Percentiles rank a stretch among this genome's conserved stretches.
phyloP scores from a whole-genome alignment of 2,888 invertebrate species.

The Euspilapteryx auroguttella region DNA sequence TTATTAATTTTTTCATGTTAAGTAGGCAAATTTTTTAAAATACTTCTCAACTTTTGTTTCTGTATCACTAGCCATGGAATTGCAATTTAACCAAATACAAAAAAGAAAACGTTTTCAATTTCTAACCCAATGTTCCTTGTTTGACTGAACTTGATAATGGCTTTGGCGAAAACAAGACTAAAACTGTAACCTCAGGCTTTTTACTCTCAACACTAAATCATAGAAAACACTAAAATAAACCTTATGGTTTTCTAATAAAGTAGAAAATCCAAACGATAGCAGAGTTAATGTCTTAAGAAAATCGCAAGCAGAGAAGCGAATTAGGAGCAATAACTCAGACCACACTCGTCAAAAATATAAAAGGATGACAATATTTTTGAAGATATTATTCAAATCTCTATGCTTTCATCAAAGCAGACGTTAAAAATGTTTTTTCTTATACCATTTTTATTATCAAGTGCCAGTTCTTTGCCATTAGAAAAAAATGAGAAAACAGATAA shows the following conservation, averaged over 20 bases:
- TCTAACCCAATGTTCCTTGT: neutral
- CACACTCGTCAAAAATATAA: constrained; percentile 33
- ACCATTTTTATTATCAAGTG: neutral
- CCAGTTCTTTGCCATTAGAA: neutral
- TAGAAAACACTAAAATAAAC: no score
- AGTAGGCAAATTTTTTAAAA: no score
- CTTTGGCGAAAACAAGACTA: neutral
- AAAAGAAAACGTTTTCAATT: neutral
- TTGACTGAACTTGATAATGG: neutral
- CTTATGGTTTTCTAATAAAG: neutral
- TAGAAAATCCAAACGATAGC: no score
- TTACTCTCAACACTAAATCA: no score
- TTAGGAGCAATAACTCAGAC: constrained; percentile 12
- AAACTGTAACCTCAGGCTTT: no score
- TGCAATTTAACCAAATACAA: no score
- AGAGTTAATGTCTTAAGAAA: no score
- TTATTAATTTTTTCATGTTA: no score
- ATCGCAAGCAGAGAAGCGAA: no score
- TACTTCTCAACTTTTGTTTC: no score
- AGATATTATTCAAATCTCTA: constrained; percentile 7
- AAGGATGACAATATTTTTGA: constrained; percentile 19
- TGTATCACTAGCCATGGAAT: no score
- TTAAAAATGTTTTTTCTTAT: constrained; percentile 3
- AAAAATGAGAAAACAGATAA: neutral
- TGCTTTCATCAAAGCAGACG: neutral